Base-by-base conservation (phyloP, 2,888 invertebrate genomes). In the Siphonodentalium dalli region DNA sequence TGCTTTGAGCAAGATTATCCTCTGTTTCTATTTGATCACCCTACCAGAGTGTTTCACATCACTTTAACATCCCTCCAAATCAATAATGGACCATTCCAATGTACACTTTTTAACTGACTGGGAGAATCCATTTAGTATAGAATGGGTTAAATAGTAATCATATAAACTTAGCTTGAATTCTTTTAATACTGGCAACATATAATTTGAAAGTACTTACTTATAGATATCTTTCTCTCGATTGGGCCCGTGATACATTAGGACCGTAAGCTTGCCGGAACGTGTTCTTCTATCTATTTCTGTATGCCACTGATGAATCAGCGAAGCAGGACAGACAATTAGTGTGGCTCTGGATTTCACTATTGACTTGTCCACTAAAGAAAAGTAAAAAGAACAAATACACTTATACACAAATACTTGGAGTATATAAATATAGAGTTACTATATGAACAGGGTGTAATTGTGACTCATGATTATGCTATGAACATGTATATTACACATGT, bases 301-400 rank as follows among this genome's bases (percentile, higher is more conserved):
- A 54, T 89, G 87, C 97, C 97, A 98, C 79, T 98, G 97, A 65
- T 88, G 87, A 50, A 97, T 83, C 40, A 98, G 86, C 37, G 92
- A 92, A 2, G 96, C 93, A 0, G 96, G 96, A 72, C 94, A 93
- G 1, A 98, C 87, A 0, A 98, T 89, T n/a, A 98, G 84, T 2
- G 83, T 83, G 2, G 78, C 74, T 33, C 67, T 64, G 2, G 79
- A 78, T 21, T 75, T 69, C 7, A 78, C 61, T 0, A 75, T 53
- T 8, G 65, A 61, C 35, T 66, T 69, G n/a, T 62, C 68, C 63
- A 70, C 74, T 75, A 11, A 67, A 60, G 23, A 27, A 18, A 43
- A 44, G 15, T 8, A 24, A 26, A 7, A 42, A 42, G 1, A 29
- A 29, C 9, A 2, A 23, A 23, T 9, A 39, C 6, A 5, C 1